Conservation (phyloP, 2,888 invertebrate genomes). For the Scaptomyza flava region DNA sequence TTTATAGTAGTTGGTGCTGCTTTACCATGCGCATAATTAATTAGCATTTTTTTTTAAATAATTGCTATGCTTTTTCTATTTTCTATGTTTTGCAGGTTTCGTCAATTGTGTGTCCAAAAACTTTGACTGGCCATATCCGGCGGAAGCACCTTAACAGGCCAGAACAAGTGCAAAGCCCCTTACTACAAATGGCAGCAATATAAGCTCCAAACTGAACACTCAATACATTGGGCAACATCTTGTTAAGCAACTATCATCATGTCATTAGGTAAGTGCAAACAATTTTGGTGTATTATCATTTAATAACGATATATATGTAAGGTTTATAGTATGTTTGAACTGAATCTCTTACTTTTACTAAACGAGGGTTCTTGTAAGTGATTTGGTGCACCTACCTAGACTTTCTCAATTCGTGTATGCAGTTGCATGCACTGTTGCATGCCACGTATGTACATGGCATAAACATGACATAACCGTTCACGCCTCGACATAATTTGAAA, state of each 20-base stretch:
- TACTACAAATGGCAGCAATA: conserved; percentile 24
- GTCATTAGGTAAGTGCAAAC: conserved; percentile 77
- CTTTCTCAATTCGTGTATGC: background rate
- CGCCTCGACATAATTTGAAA: conserved; percentile 67
- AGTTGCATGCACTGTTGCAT: conserved; percentile 34
- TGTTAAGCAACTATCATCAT: conserved; percentile 51
- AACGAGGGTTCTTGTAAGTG: no score
- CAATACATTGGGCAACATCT: conserved; percentile 36
- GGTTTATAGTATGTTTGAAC: no score
- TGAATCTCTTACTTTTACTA: no score
- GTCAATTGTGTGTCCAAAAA: conserved; percentile 59
- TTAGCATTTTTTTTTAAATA: conserved; percentile 53
- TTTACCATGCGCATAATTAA: conserved; percentile 76
- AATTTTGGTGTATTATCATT: background rate
- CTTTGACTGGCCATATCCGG: conserved; percentile 73
- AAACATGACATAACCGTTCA: conserved; percentile 69
- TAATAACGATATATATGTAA: background rate
- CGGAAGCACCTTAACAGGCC: conserved; percentile 76
- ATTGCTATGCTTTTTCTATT: conserved; percentile 64
- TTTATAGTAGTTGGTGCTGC: conserved; percentile 25
- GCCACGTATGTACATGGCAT: conserved; percentile 61
- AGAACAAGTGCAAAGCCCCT: conserved; percentile 77
- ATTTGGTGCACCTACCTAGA: no score
- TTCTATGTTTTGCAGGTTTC: conserved; percentile 76
- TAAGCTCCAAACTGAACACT: conserved; percentile 29